These are phyloP conservation scores for Coleophora deauratella DNA, from an alignment of 2,888 invertebrate genomes.

Conservation along the genomic window DNA sequence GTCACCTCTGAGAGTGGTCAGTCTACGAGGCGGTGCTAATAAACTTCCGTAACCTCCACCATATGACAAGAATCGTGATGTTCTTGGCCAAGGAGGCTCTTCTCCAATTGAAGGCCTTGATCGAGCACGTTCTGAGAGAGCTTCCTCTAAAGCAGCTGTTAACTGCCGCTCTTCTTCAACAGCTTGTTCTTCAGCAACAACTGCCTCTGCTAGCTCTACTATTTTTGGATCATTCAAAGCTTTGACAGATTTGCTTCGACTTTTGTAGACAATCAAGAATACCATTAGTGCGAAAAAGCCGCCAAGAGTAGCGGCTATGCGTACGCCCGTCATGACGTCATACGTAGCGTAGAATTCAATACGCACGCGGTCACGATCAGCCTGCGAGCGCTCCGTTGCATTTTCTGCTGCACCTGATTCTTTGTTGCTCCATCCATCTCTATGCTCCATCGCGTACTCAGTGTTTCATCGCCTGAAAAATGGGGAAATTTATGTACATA, in stretches of 20 bases:
- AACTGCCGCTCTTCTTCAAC: constrained; percentile 83
- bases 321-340: constrained; percentile 94
- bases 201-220: constrained; percentile 85
- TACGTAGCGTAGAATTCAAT: constrained; percentile 91
- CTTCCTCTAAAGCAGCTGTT: constrained; percentile 82
- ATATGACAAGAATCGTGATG: constrained; percentile 60
- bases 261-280: constrained; percentile 92
- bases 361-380: constrained; percentile 80
- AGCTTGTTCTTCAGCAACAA: constrained; percentile 78
- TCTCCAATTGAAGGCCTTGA: constrained; percentile 78
- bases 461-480: constrained; percentile 64
- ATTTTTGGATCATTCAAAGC: constrained; percentile 86
- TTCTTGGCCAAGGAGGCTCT: constrained; percentile 72
- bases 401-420: constrained; percentile 48
- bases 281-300: constrained; percentile 95
- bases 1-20: constrained; percentile 71
- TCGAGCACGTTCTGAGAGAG: constrained; percentile 61
- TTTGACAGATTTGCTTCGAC: constrained; percentile 84
- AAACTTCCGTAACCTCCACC: constrained; percentile 81
- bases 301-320: constrained; percentile 92
- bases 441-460: constrained; percentile 63
- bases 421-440: constrained; percentile 57
- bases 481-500: no score
- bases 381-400: constrained; percentile 48
- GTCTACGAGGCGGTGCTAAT: constrained; percentile 79